Evolutionary conservation across 2,888 invertebrate species (phyloP).

Genomic region (Noctuana brunneofusca): DNA sequence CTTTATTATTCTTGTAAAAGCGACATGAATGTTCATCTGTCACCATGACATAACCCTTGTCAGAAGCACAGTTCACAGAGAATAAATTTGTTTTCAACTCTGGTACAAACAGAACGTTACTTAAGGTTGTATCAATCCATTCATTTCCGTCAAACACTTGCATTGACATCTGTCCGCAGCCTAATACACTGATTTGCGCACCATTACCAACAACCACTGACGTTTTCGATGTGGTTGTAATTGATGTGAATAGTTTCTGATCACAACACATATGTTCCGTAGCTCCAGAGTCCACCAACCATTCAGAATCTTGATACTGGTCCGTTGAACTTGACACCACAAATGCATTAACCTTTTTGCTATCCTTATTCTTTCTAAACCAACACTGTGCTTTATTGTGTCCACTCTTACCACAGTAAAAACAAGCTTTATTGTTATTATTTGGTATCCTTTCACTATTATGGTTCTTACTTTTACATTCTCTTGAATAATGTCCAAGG

Average conservation of each 20-base stretch:
- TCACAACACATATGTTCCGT: not conserved
- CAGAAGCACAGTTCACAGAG: not conserved
- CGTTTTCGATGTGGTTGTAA: not conserved
- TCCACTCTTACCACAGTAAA: not conserved
- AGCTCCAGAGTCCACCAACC: not conserved
- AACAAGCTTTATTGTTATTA: not conserved
- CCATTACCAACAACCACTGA: constrained; percentile 3
- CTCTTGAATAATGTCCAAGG: too few species aligned
- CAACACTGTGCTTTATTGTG: not conserved
- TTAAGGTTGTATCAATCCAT: not conserved
- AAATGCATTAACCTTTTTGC: not conserved
- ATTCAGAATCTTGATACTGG: not conserved
- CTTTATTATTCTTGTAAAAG: not conserved
- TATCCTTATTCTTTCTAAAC: not conserved
- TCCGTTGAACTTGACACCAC: not conserved
- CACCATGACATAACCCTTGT: not conserved
- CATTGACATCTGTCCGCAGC: not conserved
- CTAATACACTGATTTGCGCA: not conserved
- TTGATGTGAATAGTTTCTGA: not conserved
- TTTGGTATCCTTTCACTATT: not conserved
- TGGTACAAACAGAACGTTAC: not conserved
- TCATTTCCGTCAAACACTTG: not conserved
- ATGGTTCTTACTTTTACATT: not conserved
- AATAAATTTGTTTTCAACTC: not conserved
- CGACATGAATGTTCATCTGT: not conserved